These are phyloP conservation scores for Halcyon leucocephala DNA, from an alignment of 2,797 vertebrate genomes.

Conservation along the genomic window DNA sequence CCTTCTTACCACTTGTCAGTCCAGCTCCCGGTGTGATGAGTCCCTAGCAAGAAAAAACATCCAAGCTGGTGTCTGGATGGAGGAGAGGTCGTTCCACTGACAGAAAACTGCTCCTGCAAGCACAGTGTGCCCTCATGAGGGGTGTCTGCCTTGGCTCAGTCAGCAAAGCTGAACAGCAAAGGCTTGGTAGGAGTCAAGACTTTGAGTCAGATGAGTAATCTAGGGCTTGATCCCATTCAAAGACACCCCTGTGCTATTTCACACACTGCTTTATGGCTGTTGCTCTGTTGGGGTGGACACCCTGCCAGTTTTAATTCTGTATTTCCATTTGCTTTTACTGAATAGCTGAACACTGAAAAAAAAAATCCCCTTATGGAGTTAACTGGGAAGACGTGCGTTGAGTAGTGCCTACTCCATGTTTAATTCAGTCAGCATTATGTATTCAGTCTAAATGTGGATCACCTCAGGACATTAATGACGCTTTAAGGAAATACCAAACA, in stretches of 20 bases:
- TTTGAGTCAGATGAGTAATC: not conserved
- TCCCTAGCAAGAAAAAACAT: not conserved
- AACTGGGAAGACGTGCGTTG: not conserved
- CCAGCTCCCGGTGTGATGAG: not conserved
- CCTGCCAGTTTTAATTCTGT: not conserved
- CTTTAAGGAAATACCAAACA: slow-evolving; percentile 14
- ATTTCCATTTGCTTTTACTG: not conserved
- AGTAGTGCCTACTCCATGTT: not conserved
- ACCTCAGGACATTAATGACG: not conserved
- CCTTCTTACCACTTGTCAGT: not conserved
- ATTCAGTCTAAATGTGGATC: not conserved
- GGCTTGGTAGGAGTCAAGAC: not conserved
- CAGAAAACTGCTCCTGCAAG: not conserved
- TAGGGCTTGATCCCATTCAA: not conserved
- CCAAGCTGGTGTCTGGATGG: not conserved
- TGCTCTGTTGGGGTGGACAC: not conserved
- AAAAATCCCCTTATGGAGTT: not conserved
- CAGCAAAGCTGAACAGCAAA: not conserved
- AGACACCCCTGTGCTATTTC: not conserved
- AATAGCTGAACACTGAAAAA: not conserved
- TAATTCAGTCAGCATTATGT: not conserved
- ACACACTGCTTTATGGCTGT: not conserved
- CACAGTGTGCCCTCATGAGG: fast-evolving
- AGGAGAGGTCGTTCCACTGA: not conserved
- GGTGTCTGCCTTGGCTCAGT: not conserved